These are phyloP conservation scores for Myiopsitta monachus DNA, from an alignment of 2,113 vertebrate species.

Conservation along the genomic window DNA sequence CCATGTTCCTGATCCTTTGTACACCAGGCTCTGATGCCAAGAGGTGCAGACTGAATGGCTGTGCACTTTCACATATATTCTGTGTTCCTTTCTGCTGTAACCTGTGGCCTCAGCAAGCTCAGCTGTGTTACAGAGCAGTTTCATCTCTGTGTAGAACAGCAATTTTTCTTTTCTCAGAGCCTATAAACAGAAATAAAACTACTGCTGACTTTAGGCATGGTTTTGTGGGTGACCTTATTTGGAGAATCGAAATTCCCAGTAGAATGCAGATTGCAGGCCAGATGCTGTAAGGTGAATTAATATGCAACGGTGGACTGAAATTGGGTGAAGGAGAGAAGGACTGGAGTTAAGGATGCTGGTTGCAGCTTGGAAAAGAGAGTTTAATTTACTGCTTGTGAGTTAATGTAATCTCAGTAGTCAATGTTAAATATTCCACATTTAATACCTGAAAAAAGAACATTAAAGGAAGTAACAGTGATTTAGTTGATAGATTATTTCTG, in stretches of 20 bases:
- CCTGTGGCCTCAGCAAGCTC: background rate
- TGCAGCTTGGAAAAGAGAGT: background rate
- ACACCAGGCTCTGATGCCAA: background rate
- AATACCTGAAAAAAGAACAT: background rate
- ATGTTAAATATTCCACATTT: background rate
- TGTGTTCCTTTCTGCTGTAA: background rate
- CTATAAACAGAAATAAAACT: conserved; percentile 12
- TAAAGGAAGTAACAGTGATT: background rate
- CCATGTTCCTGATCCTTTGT: background rate
- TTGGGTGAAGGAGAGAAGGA: background rate
- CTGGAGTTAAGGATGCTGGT: background rate
- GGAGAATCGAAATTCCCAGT: background rate
- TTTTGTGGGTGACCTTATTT: background rate
- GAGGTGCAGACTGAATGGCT: background rate
- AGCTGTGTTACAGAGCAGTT: background rate
- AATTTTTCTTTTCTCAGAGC: background rate
- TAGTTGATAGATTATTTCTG: background rate
- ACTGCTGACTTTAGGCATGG: background rate
- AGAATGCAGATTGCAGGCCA: background rate
- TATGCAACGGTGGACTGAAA: background rate
- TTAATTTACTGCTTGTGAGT: background rate
- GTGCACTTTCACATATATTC: background rate
- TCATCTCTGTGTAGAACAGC: background rate
- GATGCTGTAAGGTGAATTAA: background rate
- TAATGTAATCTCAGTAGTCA: background rate